Base-by-base conservation (phyloP, 2,113 vertebrate genomes). In the Salvelinus alpinus region DNA sequence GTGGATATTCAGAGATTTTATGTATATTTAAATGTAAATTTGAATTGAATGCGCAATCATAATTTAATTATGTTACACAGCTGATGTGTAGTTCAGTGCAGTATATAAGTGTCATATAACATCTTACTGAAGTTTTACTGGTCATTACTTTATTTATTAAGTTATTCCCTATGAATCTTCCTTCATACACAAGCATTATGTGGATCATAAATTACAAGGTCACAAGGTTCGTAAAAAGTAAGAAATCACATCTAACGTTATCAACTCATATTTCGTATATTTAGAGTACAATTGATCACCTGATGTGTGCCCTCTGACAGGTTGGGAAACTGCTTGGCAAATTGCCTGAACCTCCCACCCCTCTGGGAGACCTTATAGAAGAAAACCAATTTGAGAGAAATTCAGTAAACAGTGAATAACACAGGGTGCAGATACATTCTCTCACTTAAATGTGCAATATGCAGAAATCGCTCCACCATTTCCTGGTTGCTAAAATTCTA, bases 251-350 rank as follows among this genome's bases (percentile, higher is more conserved):
- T 71, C 71, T 70, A 27, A 67, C 60, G 79, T 84, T 79, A 86
- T 87, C 81, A 78, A 74, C 67, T 72, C 73, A 83, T 81, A 82
- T 86, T 89, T 88, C 74, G n/a, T n/a, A n/a, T n/a, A n/a, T 72
- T 85, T 83, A 74, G 25, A 2, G 16, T 31, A 73, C 77, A 78
- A 82, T 85, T 82, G 81, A 87, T 91, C 86, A 82, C 85, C 76
- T 82, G 80, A 88, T 87, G 85, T 80, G 67, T 64, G 83, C 27
- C 12, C 79, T 77, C 62, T 85, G 87, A 84, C 86, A 78, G 82
- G 74, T 20, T 66, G 12, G 6, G 78, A 76, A 74, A 71, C 54
- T 20, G 54, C 6, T n/a, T 82, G 73, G 65, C 70, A 66, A 62
- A 66, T 80, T 70, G 59, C 76, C 74, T 48, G 54, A 60, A n/a